Conservation (phyloP, 2,797 vertebrate genomes). For the Garrulus glandarius region DNA sequence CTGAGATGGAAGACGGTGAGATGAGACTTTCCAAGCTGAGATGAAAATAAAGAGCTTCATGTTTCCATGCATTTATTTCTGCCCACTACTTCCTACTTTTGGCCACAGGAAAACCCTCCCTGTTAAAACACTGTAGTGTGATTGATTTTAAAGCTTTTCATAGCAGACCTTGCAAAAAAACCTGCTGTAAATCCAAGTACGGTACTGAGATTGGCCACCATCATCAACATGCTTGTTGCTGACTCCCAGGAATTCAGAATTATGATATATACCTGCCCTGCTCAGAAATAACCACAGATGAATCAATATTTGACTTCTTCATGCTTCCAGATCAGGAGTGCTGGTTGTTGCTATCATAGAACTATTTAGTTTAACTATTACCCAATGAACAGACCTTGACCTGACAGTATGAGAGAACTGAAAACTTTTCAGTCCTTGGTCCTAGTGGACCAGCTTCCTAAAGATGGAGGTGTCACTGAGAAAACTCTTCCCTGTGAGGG, state of each 20-base stretch:
- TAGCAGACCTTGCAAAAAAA: neutral
- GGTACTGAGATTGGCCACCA: neutral
- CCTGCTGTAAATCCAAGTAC: neutral
- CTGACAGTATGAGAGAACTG: fast-evolving
- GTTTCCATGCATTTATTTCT: neutral
- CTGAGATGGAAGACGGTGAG: neutral
- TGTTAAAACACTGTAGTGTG: neutral
- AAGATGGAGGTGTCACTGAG: neutral
- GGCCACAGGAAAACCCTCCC: neutral
- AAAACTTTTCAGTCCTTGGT: neutral
- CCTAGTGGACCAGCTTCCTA: neutral
- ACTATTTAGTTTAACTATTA: neutral
- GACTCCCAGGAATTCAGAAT: neutral
- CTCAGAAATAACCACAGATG: neutral
- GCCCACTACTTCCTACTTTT: neutral
- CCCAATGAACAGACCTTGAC: neutral
- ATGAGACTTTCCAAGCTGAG: conserved; percentile 30
- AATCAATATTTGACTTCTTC: neutral
- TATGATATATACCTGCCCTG: neutral
- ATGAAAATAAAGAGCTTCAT: neutral
- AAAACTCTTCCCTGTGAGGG: neutral
- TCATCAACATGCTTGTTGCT: neutral
- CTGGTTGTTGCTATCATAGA: neutral
- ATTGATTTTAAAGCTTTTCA: neutral
- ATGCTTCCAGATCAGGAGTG: neutral